Percentiles rank a stretch among this genome's conserved stretches.
phyloP scores from a whole-genome alignment of 2,797 vertebrate species.

The Mionectes olivaceus region DNA sequence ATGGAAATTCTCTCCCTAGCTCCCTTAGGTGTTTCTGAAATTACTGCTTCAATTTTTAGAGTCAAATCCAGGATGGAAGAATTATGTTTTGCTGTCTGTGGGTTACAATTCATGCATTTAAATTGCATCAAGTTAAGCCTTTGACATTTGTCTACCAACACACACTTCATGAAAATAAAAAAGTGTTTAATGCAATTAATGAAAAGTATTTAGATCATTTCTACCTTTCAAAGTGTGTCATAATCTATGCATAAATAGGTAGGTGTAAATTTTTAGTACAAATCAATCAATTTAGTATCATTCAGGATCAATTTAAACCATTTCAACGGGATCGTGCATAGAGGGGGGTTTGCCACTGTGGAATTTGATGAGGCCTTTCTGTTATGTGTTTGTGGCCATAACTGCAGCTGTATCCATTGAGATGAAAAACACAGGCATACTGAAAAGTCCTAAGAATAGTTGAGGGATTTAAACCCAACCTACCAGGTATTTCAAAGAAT shows the following conservation, averaged over 20 bases:
- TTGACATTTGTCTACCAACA: background rate
- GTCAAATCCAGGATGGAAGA: background rate
- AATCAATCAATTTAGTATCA: background rate
- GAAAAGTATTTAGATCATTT: background rate
- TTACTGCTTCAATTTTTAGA: slow-evolving; percentile 14
- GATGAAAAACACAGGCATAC: background rate
- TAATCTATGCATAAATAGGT: background rate
- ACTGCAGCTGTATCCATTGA: background rate
- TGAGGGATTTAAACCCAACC: background rate
- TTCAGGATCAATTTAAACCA: background rate
- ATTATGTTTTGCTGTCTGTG: background rate
- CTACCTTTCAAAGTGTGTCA: background rate
- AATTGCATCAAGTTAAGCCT: background rate
- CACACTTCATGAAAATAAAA: background rate
- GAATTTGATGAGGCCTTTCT: background rate
- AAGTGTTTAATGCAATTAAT: background rate
- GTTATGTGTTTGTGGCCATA: background rate
- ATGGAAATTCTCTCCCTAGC: background rate
- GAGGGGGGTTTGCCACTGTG: background rate
- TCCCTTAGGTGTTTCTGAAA: slow-evolving; percentile 18
- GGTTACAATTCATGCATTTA: background rate
- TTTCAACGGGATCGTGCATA: background rate
- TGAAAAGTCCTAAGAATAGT: background rate
- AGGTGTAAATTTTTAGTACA: background rate
- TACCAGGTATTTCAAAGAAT: background rate